These are phyloP conservation scores for Felis chaus DNA, from an alignment of 2,113 vertebrate genomes.

Conservation along the genomic window DNA sequence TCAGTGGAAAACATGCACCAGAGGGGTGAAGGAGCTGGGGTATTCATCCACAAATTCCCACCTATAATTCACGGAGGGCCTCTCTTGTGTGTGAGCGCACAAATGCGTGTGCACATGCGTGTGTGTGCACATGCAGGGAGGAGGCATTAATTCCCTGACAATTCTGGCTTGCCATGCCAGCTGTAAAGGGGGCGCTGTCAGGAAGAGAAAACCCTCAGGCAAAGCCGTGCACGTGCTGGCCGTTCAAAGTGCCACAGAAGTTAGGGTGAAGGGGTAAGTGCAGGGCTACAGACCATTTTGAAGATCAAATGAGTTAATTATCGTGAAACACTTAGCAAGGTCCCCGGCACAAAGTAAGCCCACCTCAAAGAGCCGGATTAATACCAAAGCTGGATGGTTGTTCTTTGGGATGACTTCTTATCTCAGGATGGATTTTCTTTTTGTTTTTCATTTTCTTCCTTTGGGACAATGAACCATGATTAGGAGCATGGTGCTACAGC, in stretches of 20 bases:
- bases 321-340: neutral
- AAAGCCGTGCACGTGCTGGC: rapidly evolving
- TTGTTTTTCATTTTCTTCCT: neutral
- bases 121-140: rapidly evolving
- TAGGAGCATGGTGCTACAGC: neutral
- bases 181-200: neutral
- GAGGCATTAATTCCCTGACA: neutral
- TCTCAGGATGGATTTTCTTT: neutral
- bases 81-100: neutral
- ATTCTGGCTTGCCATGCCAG: neutral
- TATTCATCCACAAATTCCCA: neutral
- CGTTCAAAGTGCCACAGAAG: neutral
- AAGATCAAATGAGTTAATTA: neutral
- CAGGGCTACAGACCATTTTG: neutral
- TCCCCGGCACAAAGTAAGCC: neutral
- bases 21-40: neutral
- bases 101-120: rapidly evolving
- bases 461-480: neutral
- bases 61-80: neutral
- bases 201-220: neutral
- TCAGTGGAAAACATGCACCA: rapidly evolving
- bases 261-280: neutral
- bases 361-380: neutral
- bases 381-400: neutral
- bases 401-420: neutral